Base-by-base conservation (phyloP, 2,888 invertebrate species). In the Temnothorax unifasciatus region DNA sequence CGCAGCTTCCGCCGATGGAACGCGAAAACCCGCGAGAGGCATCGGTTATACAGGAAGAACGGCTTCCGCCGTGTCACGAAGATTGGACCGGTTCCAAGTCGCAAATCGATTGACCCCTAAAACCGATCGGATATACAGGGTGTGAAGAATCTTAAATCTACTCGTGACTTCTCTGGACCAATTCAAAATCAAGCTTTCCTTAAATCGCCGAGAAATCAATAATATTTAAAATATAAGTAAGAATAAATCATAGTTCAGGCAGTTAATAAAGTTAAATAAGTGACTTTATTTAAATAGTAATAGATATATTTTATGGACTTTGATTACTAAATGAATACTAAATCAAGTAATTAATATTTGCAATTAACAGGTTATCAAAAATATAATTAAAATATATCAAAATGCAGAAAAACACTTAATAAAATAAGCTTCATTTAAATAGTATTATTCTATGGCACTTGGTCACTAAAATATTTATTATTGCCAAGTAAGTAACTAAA, bases 101-200 rank as follows among this genome's bases (percentile, higher is more conserved):
- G 85, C 86, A 85, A 89, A 89, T 89, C 89, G 89, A 89, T 88
- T 88, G 88, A 86, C 85, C 85, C 86, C 82, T 85, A 84, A 76
- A 88, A 82, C 79, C 83, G 81, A 87, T 69, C 85, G 82, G n/a
- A 15, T 44, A 15, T 59, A 71, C 15, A 8, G 52, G 41, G 25
- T 38, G 64, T 38, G 8, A 34, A 29, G 9, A 34, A 61, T 50
- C 41, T 71, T 8, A 38, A 8, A 15, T 25, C 61, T 29, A 15
- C 15, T 71, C 52, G 25, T 29, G 57, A 64, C 13, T 64, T 63
- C 15, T 6, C 34, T 15, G 5, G 21, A 54, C 1, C 71, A 38
- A 71, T 61, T 15, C 15, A 25, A 59, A 44, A 13, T 8, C 15
- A 44, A 59, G 21, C 9, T 74, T 2, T 6, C 34, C 4, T n/a